Evolutionary conservation across 2,797 vertebrate genomes (phyloP).

Genomic region (Eospalax fontanierii): DNA sequence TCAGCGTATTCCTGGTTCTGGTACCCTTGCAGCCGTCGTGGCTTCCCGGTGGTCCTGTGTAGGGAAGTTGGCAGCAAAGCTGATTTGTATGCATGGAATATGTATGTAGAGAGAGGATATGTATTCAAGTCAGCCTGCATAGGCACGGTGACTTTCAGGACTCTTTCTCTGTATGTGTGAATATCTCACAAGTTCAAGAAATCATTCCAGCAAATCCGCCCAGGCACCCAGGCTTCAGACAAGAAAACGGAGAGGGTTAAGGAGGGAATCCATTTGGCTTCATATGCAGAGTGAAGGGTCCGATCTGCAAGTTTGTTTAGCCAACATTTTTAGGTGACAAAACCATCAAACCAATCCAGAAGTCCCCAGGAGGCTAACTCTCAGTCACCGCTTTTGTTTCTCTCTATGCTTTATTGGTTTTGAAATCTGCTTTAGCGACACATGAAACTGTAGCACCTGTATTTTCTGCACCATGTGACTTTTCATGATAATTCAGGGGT

Average conservation of each 20-base stretch:
- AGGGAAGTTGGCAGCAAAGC: no score
- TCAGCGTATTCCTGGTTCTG: no score
- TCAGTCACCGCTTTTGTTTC: constrained; percentile 2
- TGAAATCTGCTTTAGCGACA: constrained; percentile 33
- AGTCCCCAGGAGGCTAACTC: neutral
- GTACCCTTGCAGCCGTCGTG: no score
- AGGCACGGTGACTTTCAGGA: no score
- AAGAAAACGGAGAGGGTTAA: neutral
- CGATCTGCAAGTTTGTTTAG: neutral
- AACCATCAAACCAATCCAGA: neutral
- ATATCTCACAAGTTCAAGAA: no score
- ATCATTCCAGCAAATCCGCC: no score
- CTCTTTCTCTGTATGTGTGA: no score
- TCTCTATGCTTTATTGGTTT: neutral
- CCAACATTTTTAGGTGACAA: neutral
- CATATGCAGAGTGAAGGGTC: neutral
- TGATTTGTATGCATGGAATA: no score
- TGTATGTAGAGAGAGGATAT: no score
- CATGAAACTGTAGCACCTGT: constrained; percentile 53
- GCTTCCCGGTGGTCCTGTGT: no score
- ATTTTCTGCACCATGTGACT: constrained; percentile 47
- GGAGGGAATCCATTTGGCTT: neutral
- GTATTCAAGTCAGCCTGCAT: no score
- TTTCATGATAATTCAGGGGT: constrained; percentile 27
- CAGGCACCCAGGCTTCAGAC: neutral